phyloP scores from a whole-genome alignment of 2,797 vertebrate species.

The Kryptolebias ocellatus region DNA sequence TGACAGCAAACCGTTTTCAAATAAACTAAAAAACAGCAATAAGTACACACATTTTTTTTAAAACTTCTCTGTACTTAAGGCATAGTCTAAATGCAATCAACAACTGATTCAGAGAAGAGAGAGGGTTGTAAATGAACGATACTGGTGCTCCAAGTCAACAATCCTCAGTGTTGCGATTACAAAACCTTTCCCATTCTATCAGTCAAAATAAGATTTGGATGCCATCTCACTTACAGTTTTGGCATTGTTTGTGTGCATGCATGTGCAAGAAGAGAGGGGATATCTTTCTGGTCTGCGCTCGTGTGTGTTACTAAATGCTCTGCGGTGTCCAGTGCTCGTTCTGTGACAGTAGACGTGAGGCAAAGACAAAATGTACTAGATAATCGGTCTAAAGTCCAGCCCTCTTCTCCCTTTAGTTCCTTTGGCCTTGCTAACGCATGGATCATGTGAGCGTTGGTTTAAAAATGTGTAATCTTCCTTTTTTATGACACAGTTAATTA shows the following conservation, averaged over 20 bases:
- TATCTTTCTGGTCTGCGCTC: conserved; percentile 16
- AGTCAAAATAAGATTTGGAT: conserved; percentile 29
- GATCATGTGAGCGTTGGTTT: conserved; percentile 20
- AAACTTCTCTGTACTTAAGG: conserved; percentile 77
- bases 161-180: conserved; percentile 32
- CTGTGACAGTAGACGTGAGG: neutral
- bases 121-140: conserved; percentile 39
- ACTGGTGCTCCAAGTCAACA: conserved; percentile 39
- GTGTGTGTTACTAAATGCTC: conserved; percentile 32
- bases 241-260: conserved; percentile 42
- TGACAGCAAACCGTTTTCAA: conserved; percentile 53
- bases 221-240: conserved; percentile 24
- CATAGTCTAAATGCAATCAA: conserved; percentile 76
- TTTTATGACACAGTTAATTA: conserved; percentile 55
- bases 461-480: conserved; percentile 45
- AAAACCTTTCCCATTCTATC: conserved; percentile 37
- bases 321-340: conserved; percentile 7
- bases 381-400: conserved; percentile 13
- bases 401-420: conserved; percentile 7
- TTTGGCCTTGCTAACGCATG: conserved; percentile 53
- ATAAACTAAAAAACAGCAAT: conserved; percentile 58
- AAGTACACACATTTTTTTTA: conserved; percentile 52
- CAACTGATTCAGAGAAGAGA: conserved; percentile 48
- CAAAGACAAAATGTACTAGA: conserved; percentile 18
- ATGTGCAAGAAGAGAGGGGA: conserved; percentile 6